Evolutionary conservation across 2,113 vertebrate species (phyloP).

Genomic region (Pluvialis apricaria): DNA sequence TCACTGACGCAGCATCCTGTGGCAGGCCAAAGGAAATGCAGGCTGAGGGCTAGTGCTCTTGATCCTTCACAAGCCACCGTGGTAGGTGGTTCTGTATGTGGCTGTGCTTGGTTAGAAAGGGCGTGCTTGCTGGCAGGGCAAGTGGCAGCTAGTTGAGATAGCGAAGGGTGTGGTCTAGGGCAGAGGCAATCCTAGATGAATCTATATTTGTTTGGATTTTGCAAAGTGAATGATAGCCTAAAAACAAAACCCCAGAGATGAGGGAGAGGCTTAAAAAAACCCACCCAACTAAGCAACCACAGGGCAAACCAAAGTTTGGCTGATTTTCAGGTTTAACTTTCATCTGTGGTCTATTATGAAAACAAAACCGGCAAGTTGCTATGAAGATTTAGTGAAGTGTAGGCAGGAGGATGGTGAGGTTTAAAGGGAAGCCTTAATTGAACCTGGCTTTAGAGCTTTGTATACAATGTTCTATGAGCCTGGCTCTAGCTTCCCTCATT

Average conservation of each 20-base stretch:
- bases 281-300: background rate
- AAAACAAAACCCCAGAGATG: background rate
- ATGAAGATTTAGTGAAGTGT: background rate
- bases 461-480: background rate
- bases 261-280: background rate
- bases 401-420: background rate
- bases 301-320: conserved; percentile 11
- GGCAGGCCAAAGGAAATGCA: background rate
- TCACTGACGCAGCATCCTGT: background rate
- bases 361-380: conserved; percentile 35
- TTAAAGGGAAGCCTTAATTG: conserved; percentile 8
- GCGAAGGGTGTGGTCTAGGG: background rate
- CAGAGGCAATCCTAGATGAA: background rate
- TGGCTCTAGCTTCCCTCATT: background rate
- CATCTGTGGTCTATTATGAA: background rate
- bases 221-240: background rate
- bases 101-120: background rate
- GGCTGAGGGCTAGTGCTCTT: background rate
- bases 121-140: background rate
- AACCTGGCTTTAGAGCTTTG: background rate
- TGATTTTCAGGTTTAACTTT: conserved; percentile 40
- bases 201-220: conserved; percentile 6
- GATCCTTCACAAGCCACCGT: background rate
- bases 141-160: background rate
- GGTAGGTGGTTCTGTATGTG: background rate